Evolutionary conservation across 2,888 invertebrate species (phyloP).

Genomic region (Drosophila siamana): DNA sequence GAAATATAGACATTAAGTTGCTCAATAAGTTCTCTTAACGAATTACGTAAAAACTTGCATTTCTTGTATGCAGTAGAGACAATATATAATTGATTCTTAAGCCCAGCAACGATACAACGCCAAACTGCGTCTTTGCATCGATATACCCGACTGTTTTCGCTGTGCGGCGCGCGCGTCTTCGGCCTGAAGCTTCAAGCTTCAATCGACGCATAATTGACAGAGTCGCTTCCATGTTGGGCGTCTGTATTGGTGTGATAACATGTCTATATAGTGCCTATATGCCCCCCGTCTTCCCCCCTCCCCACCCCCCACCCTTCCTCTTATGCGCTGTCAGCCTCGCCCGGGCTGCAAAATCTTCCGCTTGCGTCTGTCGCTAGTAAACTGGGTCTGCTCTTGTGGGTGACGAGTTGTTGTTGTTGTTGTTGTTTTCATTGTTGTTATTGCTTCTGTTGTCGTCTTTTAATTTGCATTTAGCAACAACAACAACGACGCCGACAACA

Average conservation of each 20-base stretch:
- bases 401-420: slow-evolving; percentile 46
- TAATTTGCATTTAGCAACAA: slow-evolving; percentile 72
- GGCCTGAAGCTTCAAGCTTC: slow-evolving; percentile 15
- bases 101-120: no score
- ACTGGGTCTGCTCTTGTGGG: slow-evolving; percentile 50
- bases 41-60: no score
- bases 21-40: no score
- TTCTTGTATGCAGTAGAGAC: no score
- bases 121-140: background rate
- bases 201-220: slow-evolving; percentile 55
- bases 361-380: background rate
- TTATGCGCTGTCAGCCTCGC: background rate
- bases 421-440: slow-evolving; percentile 33
- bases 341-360: background rate
- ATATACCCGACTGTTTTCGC: slow-evolving; percentile 2
- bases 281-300: background rate
- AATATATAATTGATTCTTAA: background rate
- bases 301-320: background rate
- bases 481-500: slow-evolving; percentile 24
- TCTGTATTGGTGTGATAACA: slow-evolving; percentile 58
- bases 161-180: no score
- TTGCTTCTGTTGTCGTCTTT: slow-evolving; percentile 45
- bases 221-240: slow-evolving; percentile 46
- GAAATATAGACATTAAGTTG: no score
- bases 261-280: slow-evolving; percentile 47